These are phyloP conservation scores for Coracopsis vasa DNA, from an alignment of 2,113 vertebrate genomes.

Conservation along the genomic window DNA sequence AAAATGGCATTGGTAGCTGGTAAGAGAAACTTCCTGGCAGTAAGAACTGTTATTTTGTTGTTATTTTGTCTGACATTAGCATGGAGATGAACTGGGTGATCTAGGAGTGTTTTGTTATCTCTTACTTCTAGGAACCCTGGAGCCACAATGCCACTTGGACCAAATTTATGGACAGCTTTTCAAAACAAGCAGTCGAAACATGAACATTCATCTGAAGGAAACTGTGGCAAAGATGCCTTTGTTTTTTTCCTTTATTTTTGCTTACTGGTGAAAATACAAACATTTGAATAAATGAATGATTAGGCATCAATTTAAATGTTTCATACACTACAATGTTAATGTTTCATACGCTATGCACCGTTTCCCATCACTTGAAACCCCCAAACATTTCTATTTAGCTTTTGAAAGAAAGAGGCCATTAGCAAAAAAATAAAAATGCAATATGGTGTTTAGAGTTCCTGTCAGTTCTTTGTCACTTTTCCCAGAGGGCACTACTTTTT, in stretches of 20 bases:
- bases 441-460: not conserved
- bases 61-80: constrained; percentile 63
- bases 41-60: constrained; percentile 55
- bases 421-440: not conserved
- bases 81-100: constrained; percentile 50
- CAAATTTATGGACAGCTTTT: constrained; percentile 41
- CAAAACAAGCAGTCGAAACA: constrained; percentile 18
- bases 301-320: not conserved
- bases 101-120: constrained; percentile 61
- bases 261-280: not conserved
- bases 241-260: not conserved
- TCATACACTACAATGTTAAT: not conserved
- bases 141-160: constrained; percentile 53
- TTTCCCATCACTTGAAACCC: not conserved
- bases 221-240: not conserved
- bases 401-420: not conserved
- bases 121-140: constrained; percentile 64
- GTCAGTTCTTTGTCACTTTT: not conserved
- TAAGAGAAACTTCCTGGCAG: constrained; percentile 48
- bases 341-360: fast-evolving
- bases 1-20: constrained; percentile 10
- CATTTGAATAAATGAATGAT: not conserved
- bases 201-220: not conserved
- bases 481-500: not conserved
- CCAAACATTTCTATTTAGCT: not conserved